Evolutionary conservation across 2,797 vertebrate species (phyloP).

Genomic region (Schizothorax lantsangensis): DNA sequence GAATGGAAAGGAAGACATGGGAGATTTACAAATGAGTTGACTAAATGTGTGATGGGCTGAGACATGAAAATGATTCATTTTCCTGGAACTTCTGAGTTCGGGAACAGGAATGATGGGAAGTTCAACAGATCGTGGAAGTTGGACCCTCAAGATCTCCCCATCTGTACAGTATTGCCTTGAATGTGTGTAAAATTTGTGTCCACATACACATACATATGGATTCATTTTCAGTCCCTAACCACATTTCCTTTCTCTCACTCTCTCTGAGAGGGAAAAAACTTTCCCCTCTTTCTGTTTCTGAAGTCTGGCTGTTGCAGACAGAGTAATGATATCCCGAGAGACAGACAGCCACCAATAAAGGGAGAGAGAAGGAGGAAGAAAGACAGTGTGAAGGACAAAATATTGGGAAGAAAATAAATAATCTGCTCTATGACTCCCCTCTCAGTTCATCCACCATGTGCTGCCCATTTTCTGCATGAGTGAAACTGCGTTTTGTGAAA

Average conservation of each 20-base stretch:
- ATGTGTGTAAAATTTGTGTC: slow-evolving; percentile 51
- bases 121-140: slow-evolving; percentile 9
- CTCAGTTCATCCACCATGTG: slow-evolving; percentile 41
- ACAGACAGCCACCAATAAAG: slow-evolving; percentile 73
- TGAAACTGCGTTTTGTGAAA: neutral
- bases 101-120: slow-evolving; percentile 34
- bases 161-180: neutral
- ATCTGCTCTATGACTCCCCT: slow-evolving; percentile 12
- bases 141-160: slow-evolving; percentile 4
- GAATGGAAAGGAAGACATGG: slow-evolving; percentile 32
- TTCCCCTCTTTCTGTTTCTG: slow-evolving; percentile 61
- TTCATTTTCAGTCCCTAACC: slow-evolving; percentile 70
- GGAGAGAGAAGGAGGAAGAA: slow-evolving; percentile 8
- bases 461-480: slow-evolving; percentile 49
- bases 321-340: slow-evolving; percentile 81
- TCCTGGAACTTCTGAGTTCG: neutral
- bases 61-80: slow-evolving; percentile 71
- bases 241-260: slow-evolving; percentile 46
- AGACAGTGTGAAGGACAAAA: slow-evolving; percentile 31
- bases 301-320: slow-evolving; percentile 73
- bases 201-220: slow-evolving; percentile 65
- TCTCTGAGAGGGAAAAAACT: slow-evolving; percentile 62
- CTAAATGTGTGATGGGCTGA: slow-evolving; percentile 59
- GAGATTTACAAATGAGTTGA: slow-evolving; percentile 32
- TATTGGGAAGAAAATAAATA: slow-evolving; percentile 9